Percentiles rank a stretch among this genome's conserved stretches.
phyloP scores from a whole-genome alignment of 2,113 vertebrate genomes.

The Alligator mississippiensis region DNA sequence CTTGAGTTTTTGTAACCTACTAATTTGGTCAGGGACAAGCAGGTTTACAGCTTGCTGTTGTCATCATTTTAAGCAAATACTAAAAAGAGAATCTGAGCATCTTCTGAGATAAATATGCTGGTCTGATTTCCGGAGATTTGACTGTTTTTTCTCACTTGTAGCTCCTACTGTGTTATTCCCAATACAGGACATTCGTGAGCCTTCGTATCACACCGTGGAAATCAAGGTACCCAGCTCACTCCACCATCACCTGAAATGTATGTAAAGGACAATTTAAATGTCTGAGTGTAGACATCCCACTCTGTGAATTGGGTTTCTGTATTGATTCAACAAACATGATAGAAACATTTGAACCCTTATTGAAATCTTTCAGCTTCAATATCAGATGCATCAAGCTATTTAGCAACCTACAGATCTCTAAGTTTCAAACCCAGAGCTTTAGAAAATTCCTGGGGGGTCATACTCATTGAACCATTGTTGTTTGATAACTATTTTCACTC shows the following conservation, averaged over 20 bases:
- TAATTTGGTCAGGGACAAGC: not conserved
- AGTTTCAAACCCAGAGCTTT: rapidly evolving
- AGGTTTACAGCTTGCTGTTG: not conserved
- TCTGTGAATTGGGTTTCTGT: not conserved
- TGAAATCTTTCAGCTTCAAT: not conserved
- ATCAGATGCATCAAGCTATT: not conserved
- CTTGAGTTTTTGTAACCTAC: not conserved
- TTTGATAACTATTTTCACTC: not conserved
- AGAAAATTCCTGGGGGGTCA: not conserved
- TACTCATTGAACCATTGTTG: not conserved
- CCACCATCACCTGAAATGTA: not conserved
- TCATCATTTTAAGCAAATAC: not conserved
- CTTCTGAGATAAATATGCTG: not conserved
- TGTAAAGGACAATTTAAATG: not conserved
- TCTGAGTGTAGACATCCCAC: not conserved
- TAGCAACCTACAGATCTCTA: not conserved
- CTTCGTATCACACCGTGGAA: not conserved
- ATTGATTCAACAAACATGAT: not conserved
- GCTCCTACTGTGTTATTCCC: not conserved
- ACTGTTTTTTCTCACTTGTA: not conserved
- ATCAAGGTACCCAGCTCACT: not conserved
- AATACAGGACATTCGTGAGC: not conserved
- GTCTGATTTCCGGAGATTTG: not conserved
- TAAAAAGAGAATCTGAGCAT: not conserved
- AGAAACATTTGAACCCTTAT: not conserved